Conservation (phyloP, 2,888 invertebrate species). For the Sylvicola cinctus region DNA sequence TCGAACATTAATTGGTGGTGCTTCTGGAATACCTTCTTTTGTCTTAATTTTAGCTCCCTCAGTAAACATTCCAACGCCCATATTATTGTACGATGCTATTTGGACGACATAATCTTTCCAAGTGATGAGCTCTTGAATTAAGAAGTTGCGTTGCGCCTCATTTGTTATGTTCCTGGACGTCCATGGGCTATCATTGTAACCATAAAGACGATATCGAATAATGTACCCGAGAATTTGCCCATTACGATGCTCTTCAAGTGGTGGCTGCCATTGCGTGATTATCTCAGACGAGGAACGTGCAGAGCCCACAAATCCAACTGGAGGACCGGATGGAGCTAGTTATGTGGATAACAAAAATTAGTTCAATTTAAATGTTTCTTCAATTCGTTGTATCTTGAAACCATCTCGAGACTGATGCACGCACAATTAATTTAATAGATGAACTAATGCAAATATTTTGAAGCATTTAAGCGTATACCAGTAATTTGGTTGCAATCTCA, state of each 20-base stretch:
- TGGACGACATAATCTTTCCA: conserved; percentile 96
- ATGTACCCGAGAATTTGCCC: conserved; percentile 89
- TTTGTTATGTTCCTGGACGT: conserved; percentile 80
- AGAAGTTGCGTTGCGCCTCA: conserved; percentile 74
- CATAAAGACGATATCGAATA: conserved; percentile 73
- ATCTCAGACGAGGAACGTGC: conserved; percentile 89
- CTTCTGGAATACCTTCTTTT: conserved; percentile 87
- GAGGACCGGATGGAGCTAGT: conserved; percentile 87
- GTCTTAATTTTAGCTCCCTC: conserved; percentile 85
- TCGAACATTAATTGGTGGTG: conserved; percentile 65
- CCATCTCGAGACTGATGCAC: too few species aligned
- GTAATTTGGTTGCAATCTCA: too few species aligned
- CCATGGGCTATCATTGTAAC: conserved; percentile 87
- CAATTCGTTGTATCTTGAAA: background rate
- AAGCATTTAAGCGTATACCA: too few species aligned
- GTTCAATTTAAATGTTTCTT: conserved; percentile 3
- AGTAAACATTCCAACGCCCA: conserved; percentile 85
- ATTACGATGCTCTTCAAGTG: conserved; percentile 82
- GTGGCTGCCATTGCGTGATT: conserved; percentile 93
- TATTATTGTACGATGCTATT: conserved; percentile 92
- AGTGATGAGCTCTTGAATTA: conserved; percentile 83
- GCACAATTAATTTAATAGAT: too few species aligned
- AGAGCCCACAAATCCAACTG: conserved; percentile 83
- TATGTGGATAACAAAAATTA: conserved; percentile 7
- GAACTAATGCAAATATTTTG: too few species aligned